Evolutionary conservation across 2,797 vertebrate genomes (phyloP).

Genomic region (Masticophis lateralis): DNA sequence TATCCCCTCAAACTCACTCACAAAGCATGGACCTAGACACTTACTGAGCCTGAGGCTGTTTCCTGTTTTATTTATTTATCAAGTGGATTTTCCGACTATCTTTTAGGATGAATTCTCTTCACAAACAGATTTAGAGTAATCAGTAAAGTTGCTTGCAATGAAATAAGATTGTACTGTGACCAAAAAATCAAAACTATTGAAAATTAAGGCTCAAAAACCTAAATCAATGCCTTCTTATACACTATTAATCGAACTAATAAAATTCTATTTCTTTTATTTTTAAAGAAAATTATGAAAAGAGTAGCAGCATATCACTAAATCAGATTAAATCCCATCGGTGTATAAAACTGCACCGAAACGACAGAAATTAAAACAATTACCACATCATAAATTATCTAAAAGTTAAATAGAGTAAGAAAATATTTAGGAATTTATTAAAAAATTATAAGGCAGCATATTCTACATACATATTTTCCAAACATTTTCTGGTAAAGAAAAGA

Average conservation of each 20-base stretch:
- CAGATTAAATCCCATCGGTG: not conserved
- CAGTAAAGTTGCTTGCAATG: not conserved
- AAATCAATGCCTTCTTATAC: not conserved
- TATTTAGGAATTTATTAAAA: not conserved
- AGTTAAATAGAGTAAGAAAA: not conserved
- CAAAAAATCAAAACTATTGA: not conserved
- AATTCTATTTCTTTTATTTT: not conserved
- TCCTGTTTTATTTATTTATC: not conserved
- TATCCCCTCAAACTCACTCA: not conserved
- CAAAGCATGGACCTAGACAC: not conserved
- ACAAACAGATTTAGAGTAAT: not conserved
- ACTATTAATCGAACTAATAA: not conserved
- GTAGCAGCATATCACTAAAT: not conserved
- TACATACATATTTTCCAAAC: not conserved
- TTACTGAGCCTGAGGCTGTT: not conserved
- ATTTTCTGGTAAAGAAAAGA: not conserved
- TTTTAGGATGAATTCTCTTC: not conserved
- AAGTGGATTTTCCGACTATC: not conserved
- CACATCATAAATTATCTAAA: not conserved
- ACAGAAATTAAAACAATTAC: not conserved
- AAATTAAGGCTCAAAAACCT: not conserved
- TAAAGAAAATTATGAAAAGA: not conserved
- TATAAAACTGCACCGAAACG: not conserved
- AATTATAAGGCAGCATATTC: not conserved
- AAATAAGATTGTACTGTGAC: not conserved